A percentile compares a stretch with the other conserved stretches of the same genome.
These are phyloP conservation scores for Meandrina meandrites DNA, from an alignment of 92 coral and sea anemone genomes.

Conservation along the genomic window DNA sequence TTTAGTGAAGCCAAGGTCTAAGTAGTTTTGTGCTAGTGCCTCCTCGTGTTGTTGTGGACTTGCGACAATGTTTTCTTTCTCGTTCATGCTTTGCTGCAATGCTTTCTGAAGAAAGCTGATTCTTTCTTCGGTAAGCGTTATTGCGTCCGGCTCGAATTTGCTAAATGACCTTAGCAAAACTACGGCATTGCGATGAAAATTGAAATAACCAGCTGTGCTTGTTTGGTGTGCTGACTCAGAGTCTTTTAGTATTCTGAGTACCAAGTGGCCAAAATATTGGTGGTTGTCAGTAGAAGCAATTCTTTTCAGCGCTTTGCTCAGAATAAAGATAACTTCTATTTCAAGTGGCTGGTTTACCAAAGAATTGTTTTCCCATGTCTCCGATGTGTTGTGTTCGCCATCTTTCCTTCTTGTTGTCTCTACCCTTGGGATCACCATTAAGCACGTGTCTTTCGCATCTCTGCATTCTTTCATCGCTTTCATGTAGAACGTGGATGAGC, in stretches of 20 bases:
- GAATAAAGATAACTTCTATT: background rate
- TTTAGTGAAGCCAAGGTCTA: background rate
- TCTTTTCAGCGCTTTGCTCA: background rate
- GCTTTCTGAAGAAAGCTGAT: background rate
- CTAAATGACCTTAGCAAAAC: background rate
- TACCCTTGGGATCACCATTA: background rate
- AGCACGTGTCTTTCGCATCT: background rate
- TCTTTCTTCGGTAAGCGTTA: background rate
- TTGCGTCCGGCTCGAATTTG: background rate
- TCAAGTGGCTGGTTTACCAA: background rate
- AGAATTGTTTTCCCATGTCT: background rate
- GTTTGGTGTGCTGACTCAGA: background rate
- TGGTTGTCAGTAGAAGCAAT: background rate
- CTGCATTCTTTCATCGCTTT: background rate
- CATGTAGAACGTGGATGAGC: background rate
- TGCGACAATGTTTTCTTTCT: background rate
- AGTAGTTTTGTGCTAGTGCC: constrained; percentile 31
- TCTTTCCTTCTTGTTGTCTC: background rate
- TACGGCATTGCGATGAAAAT: background rate
- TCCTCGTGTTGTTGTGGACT: constrained; percentile 3
- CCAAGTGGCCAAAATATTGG: background rate
- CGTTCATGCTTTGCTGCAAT: background rate
- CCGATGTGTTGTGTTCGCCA: background rate
- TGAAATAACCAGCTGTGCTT: background rate
- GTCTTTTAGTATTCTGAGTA: background rate